Evolutionary conservation across 2,113 vertebrate genomes (phyloP).

Genomic region (Sitta europaea): DNA sequence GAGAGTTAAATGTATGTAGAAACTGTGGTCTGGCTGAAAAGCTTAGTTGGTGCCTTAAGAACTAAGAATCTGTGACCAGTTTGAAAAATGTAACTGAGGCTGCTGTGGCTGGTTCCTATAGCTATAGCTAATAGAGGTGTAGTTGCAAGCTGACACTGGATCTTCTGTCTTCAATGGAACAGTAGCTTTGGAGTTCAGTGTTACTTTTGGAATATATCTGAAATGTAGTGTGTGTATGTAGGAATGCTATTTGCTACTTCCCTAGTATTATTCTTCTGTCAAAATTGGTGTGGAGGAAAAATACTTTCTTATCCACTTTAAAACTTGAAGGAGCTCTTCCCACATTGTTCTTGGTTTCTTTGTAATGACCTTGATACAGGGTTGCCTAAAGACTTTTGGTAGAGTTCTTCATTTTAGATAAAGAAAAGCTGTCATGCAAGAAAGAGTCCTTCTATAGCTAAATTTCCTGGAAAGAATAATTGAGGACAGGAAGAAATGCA

Average conservation of each 20-base stretch:
- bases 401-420: not conserved
- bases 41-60: not conserved
- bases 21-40: not conserved
- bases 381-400: not conserved
- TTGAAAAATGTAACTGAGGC: not conserved
- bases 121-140: not conserved
- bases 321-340: not conserved
- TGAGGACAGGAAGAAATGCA: not conserved
- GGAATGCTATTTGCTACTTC: not conserved
- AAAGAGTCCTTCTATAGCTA: not conserved
- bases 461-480: not conserved
- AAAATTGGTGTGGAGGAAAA: not conserved
- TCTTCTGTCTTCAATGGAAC: not conserved
- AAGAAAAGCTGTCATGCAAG: not conserved
- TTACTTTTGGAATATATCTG: not conserved
- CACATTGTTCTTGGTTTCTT: not conserved
- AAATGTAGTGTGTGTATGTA: not conserved
- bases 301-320: not conserved
- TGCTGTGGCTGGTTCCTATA: not conserved
- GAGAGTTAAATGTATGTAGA: not conserved
- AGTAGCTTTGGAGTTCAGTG: not conserved
- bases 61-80: not conserved
- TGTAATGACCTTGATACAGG: accelerated
- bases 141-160: not conserved
- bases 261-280: not conserved